Percentiles rank a stretch among this genome's conserved stretches.
Conservation (phyloP, 2,888 invertebrate genomes). For the Tuta absoluta region DNA sequence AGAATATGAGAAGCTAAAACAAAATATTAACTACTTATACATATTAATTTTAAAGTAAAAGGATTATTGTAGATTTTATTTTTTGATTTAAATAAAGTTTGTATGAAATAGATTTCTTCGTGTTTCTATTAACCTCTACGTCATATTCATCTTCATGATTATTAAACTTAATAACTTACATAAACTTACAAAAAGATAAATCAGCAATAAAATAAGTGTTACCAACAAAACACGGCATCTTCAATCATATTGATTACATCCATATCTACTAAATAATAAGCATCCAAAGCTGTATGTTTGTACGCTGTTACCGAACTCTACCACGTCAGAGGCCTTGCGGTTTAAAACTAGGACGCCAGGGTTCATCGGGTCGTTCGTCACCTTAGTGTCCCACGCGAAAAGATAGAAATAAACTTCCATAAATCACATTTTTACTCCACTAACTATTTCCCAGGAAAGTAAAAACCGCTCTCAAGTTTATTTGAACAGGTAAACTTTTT, state of each 20-base stretch:
- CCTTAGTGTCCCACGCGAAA: background rate
- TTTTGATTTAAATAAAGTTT: slow-evolving; percentile 82
- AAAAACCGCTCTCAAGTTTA: background rate
- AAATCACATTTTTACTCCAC: background rate
- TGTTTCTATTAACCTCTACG: background rate
- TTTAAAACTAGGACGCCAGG: too few species aligned
- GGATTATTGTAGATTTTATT: slow-evolving; percentile 80
- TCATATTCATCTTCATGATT: too few species aligned
- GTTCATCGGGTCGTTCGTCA: too few species aligned
- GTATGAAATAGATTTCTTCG: slow-evolving; percentile 61
- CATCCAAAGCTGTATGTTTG: too few species aligned
- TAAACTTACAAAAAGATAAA: background rate
- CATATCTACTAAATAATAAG: too few species aligned
- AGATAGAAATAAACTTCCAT: too few species aligned
- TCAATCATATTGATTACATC: too few species aligned
- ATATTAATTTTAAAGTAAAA: slow-evolving; percentile 67
- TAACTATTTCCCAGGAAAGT: background rate
- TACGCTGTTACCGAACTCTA: too few species aligned
- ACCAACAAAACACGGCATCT: too few species aligned
- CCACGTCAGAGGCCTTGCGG: too few species aligned
- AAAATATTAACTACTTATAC: slow-evolving; percentile 73
- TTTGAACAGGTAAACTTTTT: slow-evolving; percentile 25
- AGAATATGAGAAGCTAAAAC: slow-evolving; percentile 66
- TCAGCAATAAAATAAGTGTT: background rate
- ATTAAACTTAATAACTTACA: too few species aligned